phyloP scores from a whole-genome alignment of 1,140 invertebrate species.

The Amyelois transitella region DNA sequence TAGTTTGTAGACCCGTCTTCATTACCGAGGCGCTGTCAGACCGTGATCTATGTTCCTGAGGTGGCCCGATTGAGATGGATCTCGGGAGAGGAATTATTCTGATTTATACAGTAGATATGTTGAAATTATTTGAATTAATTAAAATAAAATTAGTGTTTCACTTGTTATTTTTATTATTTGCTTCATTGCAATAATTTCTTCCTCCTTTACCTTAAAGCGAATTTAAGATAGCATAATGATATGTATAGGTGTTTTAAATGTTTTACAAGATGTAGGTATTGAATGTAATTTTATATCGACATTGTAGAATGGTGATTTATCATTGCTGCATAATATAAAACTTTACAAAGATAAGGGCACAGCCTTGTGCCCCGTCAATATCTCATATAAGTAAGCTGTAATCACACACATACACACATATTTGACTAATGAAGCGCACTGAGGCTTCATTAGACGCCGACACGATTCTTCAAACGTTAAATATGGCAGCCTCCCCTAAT shows the following conservation, averaged over 20 bases:
- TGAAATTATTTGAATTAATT: not conserved
- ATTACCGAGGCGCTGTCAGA: slow-evolving; percentile 45
- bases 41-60: slow-evolving; percentile 45
- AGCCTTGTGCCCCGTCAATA: no score
- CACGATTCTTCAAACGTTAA: slow-evolving; percentile 65
- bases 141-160: not conserved
- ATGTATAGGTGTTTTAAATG: no score
- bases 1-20: slow-evolving; percentile 65
- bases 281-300: no score
- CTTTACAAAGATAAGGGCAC: no score
- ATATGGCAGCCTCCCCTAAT: slow-evolving; percentile 51
- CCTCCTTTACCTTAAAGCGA: no score
- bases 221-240: no score
- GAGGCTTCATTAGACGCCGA: slow-evolving; percentile 39
- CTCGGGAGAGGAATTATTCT: slow-evolving; percentile 24
- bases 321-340: no score
- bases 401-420: slow-evolving; percentile 10
- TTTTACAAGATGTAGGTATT: no score
- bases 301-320: no score
- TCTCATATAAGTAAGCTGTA: no score
- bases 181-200: no score
- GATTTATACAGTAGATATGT: slow-evolving; percentile 2
- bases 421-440: slow-evolving; percentile 33
- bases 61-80: slow-evolving; percentile 30
- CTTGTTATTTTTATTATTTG: not conserved